Evolutionary conservation across 2,113 vertebrate species (phyloP).

Genomic region (Prunella fulvescens): DNA sequence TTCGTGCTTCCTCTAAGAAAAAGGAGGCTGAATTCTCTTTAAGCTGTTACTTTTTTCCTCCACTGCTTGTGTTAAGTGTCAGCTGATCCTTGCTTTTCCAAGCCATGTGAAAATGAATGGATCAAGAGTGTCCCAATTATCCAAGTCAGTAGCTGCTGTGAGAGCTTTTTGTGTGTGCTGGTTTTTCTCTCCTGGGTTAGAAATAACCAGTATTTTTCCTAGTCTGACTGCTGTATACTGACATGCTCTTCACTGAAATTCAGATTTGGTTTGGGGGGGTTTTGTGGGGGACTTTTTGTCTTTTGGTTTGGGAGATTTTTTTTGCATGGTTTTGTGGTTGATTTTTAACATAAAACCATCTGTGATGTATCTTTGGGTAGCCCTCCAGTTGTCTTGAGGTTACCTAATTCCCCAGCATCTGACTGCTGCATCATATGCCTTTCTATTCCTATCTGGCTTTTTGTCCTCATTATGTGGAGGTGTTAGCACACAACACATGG

Average conservation of each 20-base stretch:
- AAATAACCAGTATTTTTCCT: background rate
- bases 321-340: background rate
- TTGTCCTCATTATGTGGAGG: background rate
- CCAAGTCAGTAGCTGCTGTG: background rate
- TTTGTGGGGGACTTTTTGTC: background rate
- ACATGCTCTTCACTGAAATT: background rate
- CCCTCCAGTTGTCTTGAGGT: background rate
- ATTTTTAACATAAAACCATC: background rate
- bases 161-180: background rate
- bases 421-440: background rate
- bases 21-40: background rate
- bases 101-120: background rate
- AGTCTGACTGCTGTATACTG: background rate
- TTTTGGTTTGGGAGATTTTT: background rate
- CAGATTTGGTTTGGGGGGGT: fast-evolving
- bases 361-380: background rate
- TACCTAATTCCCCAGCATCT: background rate
- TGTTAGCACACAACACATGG: background rate
- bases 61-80: background rate
- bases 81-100: slow-evolving; percentile 4
- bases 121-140: slow-evolving; percentile 3
- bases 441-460: background rate
- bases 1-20: background rate
- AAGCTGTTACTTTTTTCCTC: background rate
- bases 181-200: background rate